Evolutionary conservation across 2,888 invertebrate species (phyloP), one percentile per base, ranked within the genome.

Genomic region (Agrotis clavis): DNA sequence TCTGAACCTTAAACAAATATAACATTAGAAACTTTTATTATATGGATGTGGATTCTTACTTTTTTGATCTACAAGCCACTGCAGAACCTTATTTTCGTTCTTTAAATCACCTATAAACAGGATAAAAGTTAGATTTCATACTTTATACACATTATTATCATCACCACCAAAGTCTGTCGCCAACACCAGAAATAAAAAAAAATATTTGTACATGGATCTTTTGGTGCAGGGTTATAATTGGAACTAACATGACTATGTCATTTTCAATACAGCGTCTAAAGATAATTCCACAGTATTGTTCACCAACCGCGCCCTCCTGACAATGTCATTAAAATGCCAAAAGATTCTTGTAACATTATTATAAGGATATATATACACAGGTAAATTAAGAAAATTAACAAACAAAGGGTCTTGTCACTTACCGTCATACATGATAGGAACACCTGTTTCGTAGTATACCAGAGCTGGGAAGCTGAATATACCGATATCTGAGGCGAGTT

Each of bases 341-440:
- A 57, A 57, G 35, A 35, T 19, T 41, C 35, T n/a, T 35, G 14
- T 9, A 14, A 11, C 14, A 35, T 41, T 35, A 6, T 19, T 19
- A 45, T n/a, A 25, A 63, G 60, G 53, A 67, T 59, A 21, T 62
- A 71, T 81, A 1, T 70, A 82, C 71, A 84, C 13, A 59, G 51
- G 67, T 48, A 48, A 45, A 64, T 30, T 59, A 25, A 54, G 35
- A 67, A 56, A 64, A 64, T 74, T 66, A 62, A 21, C 41, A 63
- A 68, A 63, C 62, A 74, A 59, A 67, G 59, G 60, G 30, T 48
- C 16, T 41, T 48, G 7, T 77, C 21, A 93, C 98, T 98, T 97
- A 99, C 99, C 99, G 96, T 99, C 98, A 94, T 98, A 99, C 98
- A 99, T 98, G 90, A 99, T 98, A 87, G 99, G 99, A 85, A 98